Evolutionary conservation across 2,797 vertebrate genomes (phyloP).

Genomic region (Sparus aurata): DNA sequence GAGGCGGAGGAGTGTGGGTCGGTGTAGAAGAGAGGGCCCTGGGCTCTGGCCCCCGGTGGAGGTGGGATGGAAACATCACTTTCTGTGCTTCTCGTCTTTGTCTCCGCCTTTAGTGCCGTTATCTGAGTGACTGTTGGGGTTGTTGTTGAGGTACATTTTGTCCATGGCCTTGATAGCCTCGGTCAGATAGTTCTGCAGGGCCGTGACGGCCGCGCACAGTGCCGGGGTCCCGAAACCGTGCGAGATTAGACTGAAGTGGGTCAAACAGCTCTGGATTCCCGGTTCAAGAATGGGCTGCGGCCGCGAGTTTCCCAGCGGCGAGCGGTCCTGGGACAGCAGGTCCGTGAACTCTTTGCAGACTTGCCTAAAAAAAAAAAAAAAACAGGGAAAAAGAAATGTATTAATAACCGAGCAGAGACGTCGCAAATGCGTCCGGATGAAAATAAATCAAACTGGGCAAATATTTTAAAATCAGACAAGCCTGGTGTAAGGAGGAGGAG

Average conservation of each 20-base stretch:
- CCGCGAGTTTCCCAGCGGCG: constrained; percentile 97
- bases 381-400: constrained; percentile 67
- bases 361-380: constrained; percentile 87
- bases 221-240: constrained; percentile 99
- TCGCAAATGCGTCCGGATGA: not conserved
- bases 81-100: constrained; percentile 99
- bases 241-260: constrained; percentile 99
- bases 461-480: not conserved
- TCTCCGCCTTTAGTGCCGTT: constrained; percentile 96
- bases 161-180: constrained; percentile 99
- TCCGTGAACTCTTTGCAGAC: constrained; percentile 99
- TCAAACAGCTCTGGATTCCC: constrained; percentile 99
- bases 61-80: constrained; percentile 86
- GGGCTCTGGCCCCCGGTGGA: constrained; percentile 50
- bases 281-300: constrained; percentile 99
- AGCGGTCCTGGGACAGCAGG: constrained; percentile 99
- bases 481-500: not conserved
- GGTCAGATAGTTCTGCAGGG: constrained; percentile 99
- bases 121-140: constrained; percentile 98
- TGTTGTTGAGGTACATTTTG: constrained; percentile 99
- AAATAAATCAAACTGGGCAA: constrained; percentile 12
- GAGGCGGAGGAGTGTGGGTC: constrained; percentile 38
- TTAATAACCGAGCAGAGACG: constrained; percentile 35
- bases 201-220: constrained; percentile 96
- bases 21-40: constrained; percentile 56